Conservation (phyloP, 2,113 vertebrate species). For the Cynoglossus semilaevis region DNA sequence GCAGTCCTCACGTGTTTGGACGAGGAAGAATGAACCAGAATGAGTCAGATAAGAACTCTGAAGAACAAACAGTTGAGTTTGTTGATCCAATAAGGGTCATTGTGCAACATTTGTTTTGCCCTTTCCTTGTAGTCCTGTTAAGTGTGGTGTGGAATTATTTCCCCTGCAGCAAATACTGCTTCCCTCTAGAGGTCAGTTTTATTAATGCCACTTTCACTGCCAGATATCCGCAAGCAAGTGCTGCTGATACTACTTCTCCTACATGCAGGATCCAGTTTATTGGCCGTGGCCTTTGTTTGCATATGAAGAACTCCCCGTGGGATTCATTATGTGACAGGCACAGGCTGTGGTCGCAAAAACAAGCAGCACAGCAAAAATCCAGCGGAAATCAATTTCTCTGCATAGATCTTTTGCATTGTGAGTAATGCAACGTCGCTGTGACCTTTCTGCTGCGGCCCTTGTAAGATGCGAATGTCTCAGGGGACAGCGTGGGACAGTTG, state of each 20-base stretch:
- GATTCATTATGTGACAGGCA: conserved; percentile 30
- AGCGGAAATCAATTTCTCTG: conserved; percentile 45
- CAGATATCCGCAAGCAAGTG: conserved; percentile 5
- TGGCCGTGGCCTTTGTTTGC: background rate
- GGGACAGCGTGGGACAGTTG: conserved; percentile 46
- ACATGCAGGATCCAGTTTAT: background rate
- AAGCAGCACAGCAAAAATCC: conserved; percentile 17
- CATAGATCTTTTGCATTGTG: conserved; percentile 45
- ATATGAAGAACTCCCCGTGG: background rate
- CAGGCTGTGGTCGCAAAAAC: conserved; percentile 5
- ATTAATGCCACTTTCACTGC: conserved; percentile 1
- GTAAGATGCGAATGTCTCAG: conserved; percentile 53
- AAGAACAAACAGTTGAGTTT: conserved; percentile 47
- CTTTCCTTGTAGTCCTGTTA: conserved; percentile 31
- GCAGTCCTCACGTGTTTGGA: conserved; percentile 22
- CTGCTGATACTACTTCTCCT: background rate
- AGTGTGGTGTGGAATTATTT: conserved; percentile 24
- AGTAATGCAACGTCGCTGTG: conserved; percentile 61
- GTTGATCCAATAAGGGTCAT: conserved; percentile 47
- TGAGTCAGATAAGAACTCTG: conserved; percentile 51
- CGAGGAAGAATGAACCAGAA: conserved; percentile 33
- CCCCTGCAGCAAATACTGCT: conserved; percentile 4
- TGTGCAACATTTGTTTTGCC: conserved; percentile 39
- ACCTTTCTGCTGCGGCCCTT: conserved; percentile 56
- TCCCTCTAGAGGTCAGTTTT: conserved; percentile 41